Conservation (phyloP, 2,113 vertebrate genomes). For the Rhea americana region DNA sequence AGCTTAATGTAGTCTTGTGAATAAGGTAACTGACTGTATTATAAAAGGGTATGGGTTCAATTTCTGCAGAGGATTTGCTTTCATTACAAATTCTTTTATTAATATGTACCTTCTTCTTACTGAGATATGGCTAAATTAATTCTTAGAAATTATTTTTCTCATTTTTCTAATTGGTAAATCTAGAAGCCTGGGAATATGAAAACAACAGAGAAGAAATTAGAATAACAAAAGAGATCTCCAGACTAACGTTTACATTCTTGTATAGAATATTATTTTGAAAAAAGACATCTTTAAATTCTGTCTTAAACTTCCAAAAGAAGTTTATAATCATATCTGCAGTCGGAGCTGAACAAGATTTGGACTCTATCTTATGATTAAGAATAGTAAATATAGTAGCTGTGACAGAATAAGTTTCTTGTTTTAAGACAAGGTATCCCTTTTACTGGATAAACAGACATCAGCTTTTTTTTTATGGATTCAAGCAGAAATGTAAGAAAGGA, state of each 20-base stretch:
- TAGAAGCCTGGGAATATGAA: not conserved
- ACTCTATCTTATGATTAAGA: not conserved
- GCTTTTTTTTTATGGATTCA: not conserved
- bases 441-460: not conserved
- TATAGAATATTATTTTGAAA: not conserved
- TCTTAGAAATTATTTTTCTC: constrained; percentile 56
- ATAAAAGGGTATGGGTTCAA: constrained; percentile 35
- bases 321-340: not conserved
- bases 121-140: constrained; percentile 31
- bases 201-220: not conserved
- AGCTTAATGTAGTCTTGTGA: constrained; percentile 30
- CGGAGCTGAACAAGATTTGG: not conserved
- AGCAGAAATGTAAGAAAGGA: not conserved
- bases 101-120: constrained; percentile 22
- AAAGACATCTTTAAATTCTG: not conserved
- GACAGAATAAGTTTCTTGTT: not conserved
- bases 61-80: constrained; percentile 48
- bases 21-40: not conserved
- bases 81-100: constrained; percentile 64
- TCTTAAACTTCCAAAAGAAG: not conserved
- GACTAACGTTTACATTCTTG: not conserved
- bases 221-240: not conserved
- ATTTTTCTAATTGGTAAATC: constrained; percentile 28
- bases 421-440: not conserved
- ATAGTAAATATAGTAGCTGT: not conserved